Percentiles rank a stretch among this genome's conserved stretches.
phyloP scores from a whole-genome alignment of 2,797 vertebrate species.

The Microhierax caerulescens region DNA sequence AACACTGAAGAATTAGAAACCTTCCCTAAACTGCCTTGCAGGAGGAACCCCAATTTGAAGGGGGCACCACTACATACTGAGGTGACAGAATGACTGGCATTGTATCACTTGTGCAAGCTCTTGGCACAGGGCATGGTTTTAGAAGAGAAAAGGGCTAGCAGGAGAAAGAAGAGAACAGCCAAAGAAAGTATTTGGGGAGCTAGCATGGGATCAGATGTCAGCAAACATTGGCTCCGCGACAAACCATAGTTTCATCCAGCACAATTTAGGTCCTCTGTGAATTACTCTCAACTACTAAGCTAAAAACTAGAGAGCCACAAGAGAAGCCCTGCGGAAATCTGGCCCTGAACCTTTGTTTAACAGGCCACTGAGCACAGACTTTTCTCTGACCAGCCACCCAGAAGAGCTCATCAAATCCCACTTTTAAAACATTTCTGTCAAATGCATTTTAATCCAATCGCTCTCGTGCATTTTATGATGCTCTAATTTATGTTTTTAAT shows the following conservation, averaged over 20 bases:
- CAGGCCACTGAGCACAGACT: background rate
- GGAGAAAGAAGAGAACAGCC: background rate
- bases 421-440: background rate
- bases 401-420: background rate
- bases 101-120: background rate
- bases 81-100: background rate
- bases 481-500: constrained; percentile 61
- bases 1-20: background rate
- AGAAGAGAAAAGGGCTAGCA: background rate
- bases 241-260: background rate
- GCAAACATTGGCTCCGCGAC: background rate
- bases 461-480: constrained; percentile 3
- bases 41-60: background rate
- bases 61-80: fast-evolving
- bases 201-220: background rate
- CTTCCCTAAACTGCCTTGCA: background rate
- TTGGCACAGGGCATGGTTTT: fast-evolving
- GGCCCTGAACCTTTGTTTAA: background rate
- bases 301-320: background rate
- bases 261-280: background rate
- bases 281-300: background rate
- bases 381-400: background rate
- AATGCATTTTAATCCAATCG: background rate
- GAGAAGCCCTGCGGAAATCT: background rate
- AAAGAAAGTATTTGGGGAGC: background rate